Percentiles rank a stretch among this genome's conserved stretches.
Conservation (phyloP, 2,888 invertebrate species). For the Sicus ferrugineus region DNA sequence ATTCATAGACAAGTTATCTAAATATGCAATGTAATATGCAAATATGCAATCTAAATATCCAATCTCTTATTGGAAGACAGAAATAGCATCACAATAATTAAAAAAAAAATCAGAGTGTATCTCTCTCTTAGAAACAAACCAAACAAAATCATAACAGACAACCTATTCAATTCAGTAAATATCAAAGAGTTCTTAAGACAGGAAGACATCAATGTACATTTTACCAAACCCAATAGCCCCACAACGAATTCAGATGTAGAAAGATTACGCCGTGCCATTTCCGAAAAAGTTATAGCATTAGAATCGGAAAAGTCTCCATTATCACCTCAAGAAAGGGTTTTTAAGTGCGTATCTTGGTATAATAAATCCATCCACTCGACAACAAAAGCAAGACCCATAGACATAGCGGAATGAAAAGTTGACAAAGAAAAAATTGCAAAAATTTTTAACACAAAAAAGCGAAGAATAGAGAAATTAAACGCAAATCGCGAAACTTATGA, state of each 20-base stretch:
- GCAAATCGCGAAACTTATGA: slow-evolving; percentile 30
- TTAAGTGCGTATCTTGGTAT: slow-evolving; percentile 32
- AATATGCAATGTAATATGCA: too few relatives aligned
- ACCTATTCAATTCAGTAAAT: slow-evolving; percentile 16
- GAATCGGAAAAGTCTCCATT: slow-evolving; percentile 14
- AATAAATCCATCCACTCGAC: slow-evolving; percentile 32
- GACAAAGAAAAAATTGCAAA: slow-evolving; percentile 8
- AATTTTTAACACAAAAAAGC: not conserved
- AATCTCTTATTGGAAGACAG: slow-evolving; percentile 25
- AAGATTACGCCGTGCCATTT: slow-evolving; percentile 29
- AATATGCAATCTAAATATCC: too few relatives aligned
- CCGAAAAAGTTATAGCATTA: slow-evolving; percentile 25
- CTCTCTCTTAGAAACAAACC: slow-evolving; percentile 1
- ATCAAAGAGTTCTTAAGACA: slow-evolving; percentile 20
- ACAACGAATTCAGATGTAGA: slow-evolving; percentile 30
- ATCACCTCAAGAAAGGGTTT: slow-evolving; percentile 33
- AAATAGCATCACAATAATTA: slow-evolving; percentile 17
- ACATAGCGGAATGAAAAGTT: not conserved
- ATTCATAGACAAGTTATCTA: slow-evolving; percentile 38
- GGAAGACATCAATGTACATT: slow-evolving; percentile 23
- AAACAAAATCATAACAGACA: slow-evolving; percentile 1
- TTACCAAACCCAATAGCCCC: slow-evolving; percentile 35
- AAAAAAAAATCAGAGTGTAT: slow-evolving; percentile 2
- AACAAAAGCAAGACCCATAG: slow-evolving; percentile 23
- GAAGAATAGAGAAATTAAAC: slow-evolving; percentile 25